Evolutionary conservation across 2,797 vertebrate genomes (phyloP).

Genomic region (Nothura maculosa): DNA sequence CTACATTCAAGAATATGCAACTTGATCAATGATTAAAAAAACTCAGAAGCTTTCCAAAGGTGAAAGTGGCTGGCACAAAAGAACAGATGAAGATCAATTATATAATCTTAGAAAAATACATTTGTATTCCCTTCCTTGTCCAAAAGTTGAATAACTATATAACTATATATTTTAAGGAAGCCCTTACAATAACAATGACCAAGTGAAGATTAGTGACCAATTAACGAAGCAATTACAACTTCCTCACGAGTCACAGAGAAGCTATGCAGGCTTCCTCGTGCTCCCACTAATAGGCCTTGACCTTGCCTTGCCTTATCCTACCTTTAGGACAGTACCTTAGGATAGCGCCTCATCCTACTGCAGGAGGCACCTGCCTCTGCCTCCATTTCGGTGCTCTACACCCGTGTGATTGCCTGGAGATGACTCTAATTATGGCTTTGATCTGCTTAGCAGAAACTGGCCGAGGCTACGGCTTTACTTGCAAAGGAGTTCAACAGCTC

Average conservation of each 20-base stretch:
- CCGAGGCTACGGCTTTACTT: not conserved
- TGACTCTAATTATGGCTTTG: not conserved
- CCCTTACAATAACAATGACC: not conserved
- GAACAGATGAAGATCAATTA: not conserved
- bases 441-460: not conserved
- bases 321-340: no score
- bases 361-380: not conserved
- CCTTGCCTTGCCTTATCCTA: not conserved
- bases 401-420: not conserved
- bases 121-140: not conserved
- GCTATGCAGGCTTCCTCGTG: not conserved
- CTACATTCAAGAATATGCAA: not conserved
- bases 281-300: not conserved
- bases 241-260: not conserved
- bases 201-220: conserved; percentile 28
- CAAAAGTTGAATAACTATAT: not conserved
- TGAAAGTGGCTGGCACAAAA: not conserved
- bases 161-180: not conserved
- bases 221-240: not conserved
- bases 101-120: not conserved
- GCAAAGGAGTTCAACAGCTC: not conserved
- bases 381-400: not conserved
- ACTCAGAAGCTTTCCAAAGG: not conserved
- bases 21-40: not conserved
- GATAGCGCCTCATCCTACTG: no score